Conservation (phyloP, 2,888 invertebrate species). For the Idaea dimidiata region DNA sequence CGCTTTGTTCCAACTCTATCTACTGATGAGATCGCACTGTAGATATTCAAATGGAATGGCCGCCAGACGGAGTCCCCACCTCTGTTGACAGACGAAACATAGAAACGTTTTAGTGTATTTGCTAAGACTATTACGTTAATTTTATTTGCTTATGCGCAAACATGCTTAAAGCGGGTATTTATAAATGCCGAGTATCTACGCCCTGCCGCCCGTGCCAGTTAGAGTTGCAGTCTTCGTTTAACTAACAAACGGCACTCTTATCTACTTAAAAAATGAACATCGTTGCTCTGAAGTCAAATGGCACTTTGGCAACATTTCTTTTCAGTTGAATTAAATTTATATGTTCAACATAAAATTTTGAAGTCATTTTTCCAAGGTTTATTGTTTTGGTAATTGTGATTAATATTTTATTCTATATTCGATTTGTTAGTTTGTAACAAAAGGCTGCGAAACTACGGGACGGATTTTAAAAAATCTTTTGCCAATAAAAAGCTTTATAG, state of each 20-base stretch:
- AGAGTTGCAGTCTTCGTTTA: slow-evolving; percentile 32
- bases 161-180: slow-evolving; percentile 36
- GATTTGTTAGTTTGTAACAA: no score
- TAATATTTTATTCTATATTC: no score
- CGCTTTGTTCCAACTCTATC: slow-evolving; percentile 52
- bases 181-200: slow-evolving; percentile 33
- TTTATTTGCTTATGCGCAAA: slow-evolving; percentile 51
- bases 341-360: neutral
- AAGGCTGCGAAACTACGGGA: no score
- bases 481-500: no score
- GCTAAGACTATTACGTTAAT: slow-evolving; percentile 54
- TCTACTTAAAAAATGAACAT: slow-evolving; percentile 22
- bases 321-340: slow-evolving; percentile 17
- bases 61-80: slow-evolving; percentile 41
- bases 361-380: neutral
- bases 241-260: slow-evolving; percentile 28
- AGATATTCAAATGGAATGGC: slow-evolving; percentile 69
- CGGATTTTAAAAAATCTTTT: no score
- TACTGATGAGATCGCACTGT: slow-evolving; percentile 56
- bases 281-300: slow-evolving; percentile 18
- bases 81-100: slow-evolving; percentile 58
- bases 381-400: neutral
- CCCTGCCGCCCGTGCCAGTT: slow-evolving; percentile 10
- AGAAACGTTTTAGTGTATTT: slow-evolving; percentile 53
- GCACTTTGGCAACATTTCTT: slow-evolving; percentile 9